Evolutionary conservation across 2,797 vertebrate genomes (phyloP), one percentile per base, ranked within the genome.

Genomic region (Hypotaenidia philippensis): DNA sequence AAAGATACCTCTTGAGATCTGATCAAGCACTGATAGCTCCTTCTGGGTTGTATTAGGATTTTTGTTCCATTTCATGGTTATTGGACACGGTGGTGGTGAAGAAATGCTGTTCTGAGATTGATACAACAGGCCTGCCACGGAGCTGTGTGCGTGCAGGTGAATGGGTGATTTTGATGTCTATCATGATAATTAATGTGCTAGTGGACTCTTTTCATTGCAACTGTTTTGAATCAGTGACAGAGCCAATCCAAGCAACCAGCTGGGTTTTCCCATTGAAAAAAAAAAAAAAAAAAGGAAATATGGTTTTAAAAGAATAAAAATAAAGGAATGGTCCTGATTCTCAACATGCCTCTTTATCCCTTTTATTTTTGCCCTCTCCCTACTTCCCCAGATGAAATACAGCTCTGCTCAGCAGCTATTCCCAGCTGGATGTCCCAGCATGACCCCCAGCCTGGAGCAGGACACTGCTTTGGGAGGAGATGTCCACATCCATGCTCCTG

Each of bases 171-270:
- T 63, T 95, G 94, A 97, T 96, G 89, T 97, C 94, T 97, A 97
- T 97, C 92, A 38, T 61, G 86, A 70, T 90, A 97, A 97, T 97
- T 97, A 96, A 97, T 96, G 89, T 92, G 55, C 56, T 82, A 6
- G 47, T 29, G 79, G 56, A 72, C 52, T 61, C 60, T 87, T 93
- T 87, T 97, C 84, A 96, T 97, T 97, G 84, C 74, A 89, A 56
- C 50, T 66, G 56, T 47, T 85, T 89, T 90, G 84, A 93, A 77
- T 95, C 74, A 52, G 86, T 94, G 96, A 52, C 64, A 76, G 26
- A 96, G 64, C 70, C 93, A 94, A 87, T 94, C 72, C 61, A 92
- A 84, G 72, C 27, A 36, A 89, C 22, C 2, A 29, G 59, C 61
- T 56, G 78, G 69, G 86, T 23, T 83, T 89, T 90, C 78, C 69